Evolutionary conservation across 2,797 vertebrate species (phyloP), one percentile per base, ranked within the genome.

Genomic region (Tauraco hartlaubi): DNA sequence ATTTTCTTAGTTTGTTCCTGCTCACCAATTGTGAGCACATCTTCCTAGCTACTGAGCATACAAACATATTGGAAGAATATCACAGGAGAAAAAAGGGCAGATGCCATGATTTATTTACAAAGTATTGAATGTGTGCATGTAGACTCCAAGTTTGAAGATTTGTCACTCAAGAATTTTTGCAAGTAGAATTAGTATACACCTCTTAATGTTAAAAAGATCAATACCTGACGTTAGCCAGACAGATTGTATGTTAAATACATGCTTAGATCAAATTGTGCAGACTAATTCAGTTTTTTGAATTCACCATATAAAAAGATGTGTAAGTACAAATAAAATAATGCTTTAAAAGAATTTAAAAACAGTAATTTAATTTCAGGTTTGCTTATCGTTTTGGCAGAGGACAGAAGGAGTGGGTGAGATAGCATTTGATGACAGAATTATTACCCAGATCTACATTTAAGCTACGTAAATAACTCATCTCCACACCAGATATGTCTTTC

Each of bases 351-450:
- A 48, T 68, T 92, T 77, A 22, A 56, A 91, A 85, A 72, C 16
- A 75, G 17, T 46, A 59, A 69, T 85, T 89, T 82, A 35, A 61
- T 90, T 90, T 78, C 37, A 66, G 26, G 9, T 4, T 2, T 3
- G 35, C 29, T 90, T 66, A 31, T 43, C 16, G 62, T 82, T 92
- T 92, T 86, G 69, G 22, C 25, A 79, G 41, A 55, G 16, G 59
- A 66, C 43, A 69, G 80, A 33, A 90, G 35, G 43, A 92, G 35
- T 72, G 54, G 33, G 29, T 80, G 62, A 94, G 29, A 41, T n/a
- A 84, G n/a, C 26, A 62, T 91, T 55, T 86, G 64, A 69, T 86
- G 73, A 86, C 69, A 64, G 66, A 91, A 73, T 84, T 91, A 61
- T 87, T 89, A 76, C 46, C 37, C 41, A 67, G 22, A 68, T 78